Evolutionary conservation across 2,797 vertebrate species (phyloP), one percentile per base, ranked within the genome.

Genomic region (Gephyroberyx darwinii): DNA sequence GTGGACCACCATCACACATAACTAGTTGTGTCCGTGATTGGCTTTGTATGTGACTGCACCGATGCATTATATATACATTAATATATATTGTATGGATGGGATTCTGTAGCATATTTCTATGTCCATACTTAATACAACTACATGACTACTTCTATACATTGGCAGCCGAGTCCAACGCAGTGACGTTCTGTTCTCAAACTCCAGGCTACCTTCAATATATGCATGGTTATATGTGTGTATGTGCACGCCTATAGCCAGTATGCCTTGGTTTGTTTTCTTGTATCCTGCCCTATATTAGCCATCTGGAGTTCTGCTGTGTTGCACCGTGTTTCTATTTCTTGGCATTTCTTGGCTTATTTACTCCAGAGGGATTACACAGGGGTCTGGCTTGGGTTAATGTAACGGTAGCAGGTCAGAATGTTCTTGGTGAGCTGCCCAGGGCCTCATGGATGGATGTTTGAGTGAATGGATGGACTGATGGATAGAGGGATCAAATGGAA

Each of bases 301-400:
- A 12, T 50, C 19, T 62, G 19, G n/a, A 50, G 39, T 65, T 53
- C 53, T 35, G 53, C 33, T 30, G 8, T 54, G 31, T 50, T 65
- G 20, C 33, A 50, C 35, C n/a, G 16, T 20, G 19, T 63, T 57
- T 61, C 12, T 48, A 47, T 59, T 58, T 58, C 19, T 41, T 19
- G 47, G 39, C 54, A n/a, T 75, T 68, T 8, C 51, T 56, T 8
- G 37, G 37, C 37, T 2, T 39, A 69, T 74, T 65, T 43, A 52
- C 5, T 41, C 5, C 31, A 19, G 8, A 26, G 54, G 35, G 35
- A 77, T 58, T 45, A 66, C 57, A 64, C 31, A 20, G 26, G 58
- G 33, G 47, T 69, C 30, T 47, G 45, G 30, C 35, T 54, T 35
- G 22, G 31, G 37, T 60, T 76, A 56, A 53, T 74, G 45, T 37